Conservation (phyloP, 2,113 vertebrate species). For the Sisor rabdophorus region DNA sequence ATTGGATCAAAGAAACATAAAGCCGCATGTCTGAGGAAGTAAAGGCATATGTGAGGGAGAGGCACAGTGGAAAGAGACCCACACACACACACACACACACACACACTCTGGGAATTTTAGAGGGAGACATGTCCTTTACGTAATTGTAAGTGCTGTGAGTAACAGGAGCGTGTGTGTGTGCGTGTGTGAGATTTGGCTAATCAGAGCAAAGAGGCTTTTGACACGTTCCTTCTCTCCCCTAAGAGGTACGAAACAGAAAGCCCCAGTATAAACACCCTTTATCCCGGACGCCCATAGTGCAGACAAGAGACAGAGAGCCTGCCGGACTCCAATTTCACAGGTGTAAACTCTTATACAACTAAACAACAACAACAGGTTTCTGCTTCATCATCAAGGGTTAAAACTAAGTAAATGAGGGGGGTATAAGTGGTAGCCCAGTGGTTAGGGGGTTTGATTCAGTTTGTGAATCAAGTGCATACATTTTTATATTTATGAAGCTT, state of each 20-base stretch:
- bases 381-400: neutral
- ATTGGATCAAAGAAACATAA: constrained; percentile 45
- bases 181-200: constrained; percentile 20
- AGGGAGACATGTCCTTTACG: neutral
- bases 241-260: neutral
- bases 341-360: neutral
- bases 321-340: neutral
- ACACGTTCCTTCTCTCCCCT: constrained; percentile 16
- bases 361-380: neutral
- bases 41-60: constrained; percentile 49
- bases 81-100: too few relatives aligned
- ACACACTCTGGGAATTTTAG: neutral
- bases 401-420: too few relatives aligned
- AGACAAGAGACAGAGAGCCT: neutral
- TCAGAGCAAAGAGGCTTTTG: constrained; percentile 28
- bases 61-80: constrained; percentile 38
- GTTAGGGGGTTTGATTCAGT: too few relatives aligned
- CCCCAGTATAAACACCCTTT: constrained; percentile 2
- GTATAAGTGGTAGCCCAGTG: neutral
- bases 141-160: neutral
- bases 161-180: constrained; percentile 25
- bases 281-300: neutral
- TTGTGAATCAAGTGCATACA: too few relatives aligned
- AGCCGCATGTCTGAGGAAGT: constrained; percentile 31
- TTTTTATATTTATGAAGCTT: too few relatives aligned